Evolutionary conservation across 2,888 invertebrate species (phyloP).

Genomic region (Loripinus fragilis): DNA sequence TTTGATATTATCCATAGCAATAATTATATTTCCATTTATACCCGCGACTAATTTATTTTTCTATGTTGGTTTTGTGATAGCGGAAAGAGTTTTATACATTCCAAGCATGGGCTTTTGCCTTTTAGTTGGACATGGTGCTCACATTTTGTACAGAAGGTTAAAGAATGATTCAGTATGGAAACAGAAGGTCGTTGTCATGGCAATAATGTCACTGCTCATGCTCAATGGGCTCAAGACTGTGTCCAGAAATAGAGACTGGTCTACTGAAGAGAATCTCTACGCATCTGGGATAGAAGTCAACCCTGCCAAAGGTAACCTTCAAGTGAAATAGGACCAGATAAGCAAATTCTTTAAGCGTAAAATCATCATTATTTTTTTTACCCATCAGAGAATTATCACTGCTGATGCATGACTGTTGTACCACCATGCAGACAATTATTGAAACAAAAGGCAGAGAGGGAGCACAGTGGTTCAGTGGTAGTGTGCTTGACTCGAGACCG

Average conservation of each 20-base stretch:
- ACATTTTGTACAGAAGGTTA: slow-evolving; percentile 65
- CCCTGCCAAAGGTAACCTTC: slow-evolving; percentile 96
- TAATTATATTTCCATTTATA: slow-evolving; percentile 95
- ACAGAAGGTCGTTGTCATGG: slow-evolving; percentile 51
- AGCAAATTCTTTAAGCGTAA: no score
- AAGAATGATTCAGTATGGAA: slow-evolving; percentile 36
- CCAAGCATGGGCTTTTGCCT: slow-evolving; percentile 98
- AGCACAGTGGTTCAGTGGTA: no score
- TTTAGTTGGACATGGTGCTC: slow-evolving; percentile 87
- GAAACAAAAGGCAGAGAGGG: no score
- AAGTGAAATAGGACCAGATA: no score
- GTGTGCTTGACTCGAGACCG: no score
- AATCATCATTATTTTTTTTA: no score
- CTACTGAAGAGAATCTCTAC: slow-evolving; percentile 95
- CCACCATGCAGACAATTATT: no score
- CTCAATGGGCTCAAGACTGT: slow-evolving; percentile 87
- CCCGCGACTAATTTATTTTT: slow-evolving; percentile 98
- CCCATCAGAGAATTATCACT: no score
- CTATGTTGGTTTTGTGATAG: slow-evolving; percentile 99
- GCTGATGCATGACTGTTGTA: no score
- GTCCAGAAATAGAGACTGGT: slow-evolving; percentile 94
- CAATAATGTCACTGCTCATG: slow-evolving; percentile 71
- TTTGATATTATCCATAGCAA: slow-evolving; percentile 85
- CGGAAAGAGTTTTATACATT: slow-evolving; percentile 97
- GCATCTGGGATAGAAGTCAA: slow-evolving; percentile 95